These are phyloP conservation scores for Sardinella longiceps DNA, from an alignment of 2,797 vertebrate species.

Conservation along the genomic window DNA sequence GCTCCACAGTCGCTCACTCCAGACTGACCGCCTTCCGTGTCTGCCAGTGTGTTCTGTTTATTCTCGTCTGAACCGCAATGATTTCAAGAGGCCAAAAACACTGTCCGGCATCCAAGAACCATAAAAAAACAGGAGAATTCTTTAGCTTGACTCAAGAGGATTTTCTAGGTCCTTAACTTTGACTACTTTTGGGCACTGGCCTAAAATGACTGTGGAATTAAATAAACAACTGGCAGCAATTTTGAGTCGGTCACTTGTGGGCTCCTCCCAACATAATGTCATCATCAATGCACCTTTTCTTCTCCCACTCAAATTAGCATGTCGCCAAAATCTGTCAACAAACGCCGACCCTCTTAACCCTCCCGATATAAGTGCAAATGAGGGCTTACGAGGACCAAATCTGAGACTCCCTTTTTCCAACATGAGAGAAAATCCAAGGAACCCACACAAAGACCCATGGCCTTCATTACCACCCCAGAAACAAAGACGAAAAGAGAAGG, in stretches of 20 bases:
- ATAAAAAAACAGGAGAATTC: conserved; percentile 7
- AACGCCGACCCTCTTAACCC: conserved; percentile 12
- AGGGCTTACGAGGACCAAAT: background rate
- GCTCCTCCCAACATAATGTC: background rate
- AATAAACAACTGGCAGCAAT: conserved; percentile 4
- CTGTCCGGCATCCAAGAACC: background rate
- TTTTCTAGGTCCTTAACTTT: background rate
- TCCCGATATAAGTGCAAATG: background rate
- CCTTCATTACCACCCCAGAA: conserved; percentile 47
- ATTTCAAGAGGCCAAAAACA: conserved; percentile 10
- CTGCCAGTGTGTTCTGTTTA: background rate
- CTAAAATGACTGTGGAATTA: background rate
- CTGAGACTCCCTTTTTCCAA: background rate
- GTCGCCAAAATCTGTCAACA: conserved; percentile 19
- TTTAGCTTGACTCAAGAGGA: background rate
- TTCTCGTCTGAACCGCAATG: conserved; percentile 6
- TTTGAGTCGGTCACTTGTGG: background rate
- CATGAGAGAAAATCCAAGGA: background rate
- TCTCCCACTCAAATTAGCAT: background rate
- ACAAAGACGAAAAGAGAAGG: conserved; percentile 33
- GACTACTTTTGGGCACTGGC: background rate
- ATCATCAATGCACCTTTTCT: conserved; percentile 15
- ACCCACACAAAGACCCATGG: conserved; percentile 13
- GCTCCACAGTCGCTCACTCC: background rate
- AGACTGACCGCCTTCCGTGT: background rate